Conservation (phyloP, 1,140 invertebrate genomes). For the Leptestheria dahalacensis region DNA sequence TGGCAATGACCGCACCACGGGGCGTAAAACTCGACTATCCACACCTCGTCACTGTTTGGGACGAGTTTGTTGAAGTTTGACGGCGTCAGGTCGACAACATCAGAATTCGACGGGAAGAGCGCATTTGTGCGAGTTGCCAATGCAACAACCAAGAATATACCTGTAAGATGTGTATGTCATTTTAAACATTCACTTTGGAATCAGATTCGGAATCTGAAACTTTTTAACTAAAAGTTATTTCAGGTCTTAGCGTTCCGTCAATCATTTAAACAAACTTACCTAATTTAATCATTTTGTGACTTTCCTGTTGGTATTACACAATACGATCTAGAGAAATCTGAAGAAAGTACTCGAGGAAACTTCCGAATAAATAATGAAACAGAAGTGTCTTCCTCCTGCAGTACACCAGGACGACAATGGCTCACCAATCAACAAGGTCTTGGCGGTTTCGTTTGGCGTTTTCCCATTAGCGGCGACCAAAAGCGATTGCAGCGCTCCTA, state of each 20-base stretch:
- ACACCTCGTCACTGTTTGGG: constrained; percentile 64
- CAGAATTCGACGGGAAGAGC: constrained; percentile 61
- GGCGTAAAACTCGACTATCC: constrained; percentile 89
- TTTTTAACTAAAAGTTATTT: too few species aligned
- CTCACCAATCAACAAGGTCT: too few species aligned
- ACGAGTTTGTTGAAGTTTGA: constrained; percentile 81
- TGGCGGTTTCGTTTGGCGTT: too few species aligned
- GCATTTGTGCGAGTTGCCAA: constrained; percentile 35
- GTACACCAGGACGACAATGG: too few species aligned
- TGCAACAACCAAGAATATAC: constrained; percentile 8
- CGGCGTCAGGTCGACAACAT: constrained; percentile 80
- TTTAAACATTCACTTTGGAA: neutral
- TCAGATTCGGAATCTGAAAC: too few species aligned
- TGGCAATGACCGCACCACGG: constrained; percentile 72
- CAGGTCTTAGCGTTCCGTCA: neutral
- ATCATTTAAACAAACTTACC: neutral
- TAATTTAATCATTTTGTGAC: neutral
- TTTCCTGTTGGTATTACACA: neutral
- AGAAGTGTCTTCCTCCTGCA: neutral
- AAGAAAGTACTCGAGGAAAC: too few species aligned
- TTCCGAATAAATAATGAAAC: neutral
- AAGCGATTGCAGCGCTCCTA: too few species aligned
- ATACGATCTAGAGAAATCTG: too few species aligned
- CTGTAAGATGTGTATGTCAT: neutral
- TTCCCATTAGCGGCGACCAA: too few species aligned